Percentiles rank a stretch among this genome's conserved stretches.
These are phyloP conservation scores for Coreius guichenoti DNA, from an alignment of 2,797 vertebrate genomes.

Conservation along the genomic window DNA sequence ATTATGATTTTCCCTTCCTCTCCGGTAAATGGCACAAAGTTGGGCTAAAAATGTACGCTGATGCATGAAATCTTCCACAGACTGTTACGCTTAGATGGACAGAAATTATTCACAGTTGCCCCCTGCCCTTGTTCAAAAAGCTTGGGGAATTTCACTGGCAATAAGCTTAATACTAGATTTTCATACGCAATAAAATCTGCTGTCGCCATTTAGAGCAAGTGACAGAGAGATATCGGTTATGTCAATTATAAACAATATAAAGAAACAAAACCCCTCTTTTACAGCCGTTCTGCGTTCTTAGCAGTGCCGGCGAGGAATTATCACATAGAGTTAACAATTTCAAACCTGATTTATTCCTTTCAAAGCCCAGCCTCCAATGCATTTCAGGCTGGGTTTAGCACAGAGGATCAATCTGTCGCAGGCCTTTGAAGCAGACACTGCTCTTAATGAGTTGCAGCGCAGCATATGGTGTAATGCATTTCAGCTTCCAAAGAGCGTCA, in stretches of 20 bases:
- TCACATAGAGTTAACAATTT: conserved; percentile 61
- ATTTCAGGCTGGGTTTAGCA: conserved; percentile 61
- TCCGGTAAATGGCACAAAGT: conserved; percentile 40
- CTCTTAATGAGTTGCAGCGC: conserved; percentile 67
- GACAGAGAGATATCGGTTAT: not conserved
- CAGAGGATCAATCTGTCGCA: conserved; percentile 67
- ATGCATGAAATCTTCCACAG: conserved; percentile 56
- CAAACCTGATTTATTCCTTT: conserved; percentile 66
- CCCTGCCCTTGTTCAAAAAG: conserved; percentile 35
- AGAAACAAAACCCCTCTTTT: not conserved
- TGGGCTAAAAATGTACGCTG: conserved; percentile 44
- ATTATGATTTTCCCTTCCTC: conserved; percentile 41
- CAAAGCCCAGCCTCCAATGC: conserved; percentile 61
- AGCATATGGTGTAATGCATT: conserved; percentile 67
- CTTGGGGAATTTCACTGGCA: conserved; percentile 42
- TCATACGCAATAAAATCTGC: conserved; percentile 27
- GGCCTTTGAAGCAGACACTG: conserved; percentile 67
- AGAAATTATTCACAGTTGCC: conserved; percentile 56
- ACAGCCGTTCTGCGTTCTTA: conserved; percentile 4
- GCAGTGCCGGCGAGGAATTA: conserved; percentile 44
- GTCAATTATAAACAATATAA: conserved; percentile 6
- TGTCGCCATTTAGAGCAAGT: conserved; percentile 8
- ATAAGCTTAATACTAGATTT: conserved; percentile 12
- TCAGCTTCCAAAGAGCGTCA: conserved; percentile 61
- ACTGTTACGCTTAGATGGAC: conserved; percentile 47